phyloP scores from a whole-genome alignment of 2,113 vertebrate genomes.

The Dromiciops gliroides region DNA sequence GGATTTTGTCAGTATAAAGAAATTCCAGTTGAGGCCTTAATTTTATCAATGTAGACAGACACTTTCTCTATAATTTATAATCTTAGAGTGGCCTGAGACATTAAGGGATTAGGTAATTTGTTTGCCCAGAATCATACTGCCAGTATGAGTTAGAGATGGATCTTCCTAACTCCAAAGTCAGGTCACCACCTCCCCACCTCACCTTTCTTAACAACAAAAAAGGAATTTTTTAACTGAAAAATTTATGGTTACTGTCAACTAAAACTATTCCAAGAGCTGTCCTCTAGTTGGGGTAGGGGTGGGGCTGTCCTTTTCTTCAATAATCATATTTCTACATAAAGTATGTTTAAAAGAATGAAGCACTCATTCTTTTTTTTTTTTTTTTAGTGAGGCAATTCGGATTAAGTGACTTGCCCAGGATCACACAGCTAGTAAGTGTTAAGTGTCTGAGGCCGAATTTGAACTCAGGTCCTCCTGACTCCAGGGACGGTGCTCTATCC shows the following conservation, averaged over 20 bases:
- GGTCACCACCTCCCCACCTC: neutral
- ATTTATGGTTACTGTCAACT: neutral
- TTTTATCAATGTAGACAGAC: neutral
- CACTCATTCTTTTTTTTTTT: neutral
- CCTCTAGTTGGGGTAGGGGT: too few species aligned
- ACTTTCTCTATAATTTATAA: neutral
- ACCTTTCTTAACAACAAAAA: neutral
- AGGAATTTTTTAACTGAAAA: neutral
- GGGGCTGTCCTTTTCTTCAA: too few species aligned
- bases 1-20: neutral
- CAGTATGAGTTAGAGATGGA: neutral
- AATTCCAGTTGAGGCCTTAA: neutral
- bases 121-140: neutral
- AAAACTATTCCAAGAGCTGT: too few species aligned
- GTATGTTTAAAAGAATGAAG: neutral
- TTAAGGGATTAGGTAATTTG: neutral
- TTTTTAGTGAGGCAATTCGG: too few species aligned
- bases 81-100: neutral
- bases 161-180: neutral
- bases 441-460: too few species aligned
- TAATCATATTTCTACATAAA: neutral
- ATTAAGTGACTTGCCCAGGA: too few species aligned
- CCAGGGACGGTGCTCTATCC: too few species aligned
- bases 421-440: too few species aligned
- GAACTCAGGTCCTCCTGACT: too few species aligned